These are phyloP conservation scores for Anguilla anguilla DNA, from an alignment of 2,797 vertebrate genomes.

Conservation along the genomic window DNA sequence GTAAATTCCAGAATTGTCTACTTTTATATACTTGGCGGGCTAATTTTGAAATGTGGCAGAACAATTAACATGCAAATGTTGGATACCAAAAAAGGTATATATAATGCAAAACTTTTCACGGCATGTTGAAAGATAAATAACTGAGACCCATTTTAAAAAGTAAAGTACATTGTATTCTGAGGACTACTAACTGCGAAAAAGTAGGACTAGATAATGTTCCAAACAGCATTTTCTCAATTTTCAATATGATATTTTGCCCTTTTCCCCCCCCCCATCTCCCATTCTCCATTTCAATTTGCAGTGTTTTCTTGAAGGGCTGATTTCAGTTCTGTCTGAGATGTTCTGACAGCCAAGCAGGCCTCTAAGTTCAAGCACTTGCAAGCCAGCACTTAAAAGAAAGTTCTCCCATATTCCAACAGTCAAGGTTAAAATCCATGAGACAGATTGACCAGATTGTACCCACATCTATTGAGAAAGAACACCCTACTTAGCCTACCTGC, in stretches of 20 bases:
- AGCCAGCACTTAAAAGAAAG: neutral
- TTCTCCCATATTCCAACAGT: slow-evolving; percentile 18
- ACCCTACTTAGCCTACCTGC: too few species aligned
- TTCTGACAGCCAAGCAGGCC: slow-evolving; percentile 33
- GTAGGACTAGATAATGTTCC: neutral
- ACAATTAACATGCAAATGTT: neutral
- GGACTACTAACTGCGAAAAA: neutral
- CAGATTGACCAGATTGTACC: slow-evolving; percentile 14
- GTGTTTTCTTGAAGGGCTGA: slow-evolving; percentile 24
- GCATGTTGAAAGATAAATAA: neutral
- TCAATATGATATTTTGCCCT: neutral
- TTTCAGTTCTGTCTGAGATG: slow-evolving; percentile 25
- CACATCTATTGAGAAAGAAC: slow-evolving; percentile 22
- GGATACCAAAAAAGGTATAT: neutral
- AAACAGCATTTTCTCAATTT: slow-evolving; percentile 17
- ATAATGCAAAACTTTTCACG: neutral
- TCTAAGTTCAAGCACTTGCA: slow-evolving; percentile 34
- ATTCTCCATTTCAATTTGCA: neutral
- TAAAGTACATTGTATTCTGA: neutral
- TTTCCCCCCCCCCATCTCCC: neutral
- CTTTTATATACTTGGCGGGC: neutral
- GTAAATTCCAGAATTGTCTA: neutral
- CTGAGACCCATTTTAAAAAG: neutral
- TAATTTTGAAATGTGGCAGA: neutral
- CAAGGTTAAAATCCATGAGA: slow-evolving; percentile 5